Evolutionary conservation across 1,140 invertebrate genomes (phyloP).

Genomic region (Euwallacea similis): DNA sequence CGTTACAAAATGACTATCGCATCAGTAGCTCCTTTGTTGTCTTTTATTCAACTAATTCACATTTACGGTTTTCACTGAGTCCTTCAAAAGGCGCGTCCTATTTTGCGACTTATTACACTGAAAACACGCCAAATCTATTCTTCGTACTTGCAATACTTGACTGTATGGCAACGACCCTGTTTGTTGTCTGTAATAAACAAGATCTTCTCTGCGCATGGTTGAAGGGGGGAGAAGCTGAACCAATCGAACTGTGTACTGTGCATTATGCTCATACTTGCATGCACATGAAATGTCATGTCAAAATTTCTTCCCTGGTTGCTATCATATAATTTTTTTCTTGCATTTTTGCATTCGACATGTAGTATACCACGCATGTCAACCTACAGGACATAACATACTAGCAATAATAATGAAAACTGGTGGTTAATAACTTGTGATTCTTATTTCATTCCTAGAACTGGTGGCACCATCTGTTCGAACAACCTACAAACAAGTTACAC

Average conservation of each 20-base stretch:
- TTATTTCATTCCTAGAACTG: too few relatives aligned
- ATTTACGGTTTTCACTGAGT: constrained; percentile 2
- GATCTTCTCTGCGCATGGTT: constrained; percentile 24
- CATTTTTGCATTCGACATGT: too few relatives aligned
- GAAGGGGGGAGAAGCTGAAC: constrained; percentile 29
- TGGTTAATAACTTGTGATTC: too few relatives aligned
- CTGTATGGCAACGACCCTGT: constrained; percentile 41
- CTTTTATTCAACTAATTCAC: constrained; percentile 3
- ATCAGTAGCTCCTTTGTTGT: constrained; percentile 43
- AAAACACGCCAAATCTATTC: constrained; percentile 18
- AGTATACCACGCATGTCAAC: too few relatives aligned
- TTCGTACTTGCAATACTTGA: constrained; percentile 14
- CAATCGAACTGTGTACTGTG: constrained; percentile 22
- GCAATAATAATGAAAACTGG: too few relatives aligned
- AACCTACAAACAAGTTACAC: too few relatives aligned
- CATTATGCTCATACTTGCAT: neutral
- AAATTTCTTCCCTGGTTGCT: too few relatives aligned
- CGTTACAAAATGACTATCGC: constrained; percentile 45
- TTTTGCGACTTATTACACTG: constrained; percentile 16
- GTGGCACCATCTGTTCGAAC: too few relatives aligned
- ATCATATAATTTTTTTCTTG: too few relatives aligned
- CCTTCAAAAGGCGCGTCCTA: constrained; percentile 14
- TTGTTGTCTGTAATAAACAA: constrained; percentile 31
- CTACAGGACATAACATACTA: too few relatives aligned
- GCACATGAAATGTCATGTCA: too few relatives aligned